Evolutionary conservation across 2,797 vertebrate genomes (phyloP), one percentile per base, ranked within the genome.

Genomic region (Sphenodon punctatus): DNA sequence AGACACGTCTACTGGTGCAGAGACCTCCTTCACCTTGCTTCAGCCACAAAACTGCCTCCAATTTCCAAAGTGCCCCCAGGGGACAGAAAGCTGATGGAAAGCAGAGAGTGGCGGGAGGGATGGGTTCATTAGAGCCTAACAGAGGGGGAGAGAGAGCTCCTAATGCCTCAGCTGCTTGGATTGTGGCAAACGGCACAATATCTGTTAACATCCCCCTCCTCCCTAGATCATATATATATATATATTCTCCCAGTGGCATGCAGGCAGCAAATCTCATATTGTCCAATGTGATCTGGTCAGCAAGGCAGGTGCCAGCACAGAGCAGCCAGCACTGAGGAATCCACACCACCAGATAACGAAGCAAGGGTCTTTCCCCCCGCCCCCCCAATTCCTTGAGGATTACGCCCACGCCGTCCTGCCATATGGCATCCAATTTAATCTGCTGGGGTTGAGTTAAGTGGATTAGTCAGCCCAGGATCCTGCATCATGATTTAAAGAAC

Each of bases 381-480:
- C 91, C 85, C 86, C n/a, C n/a, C n/a, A n/a, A n/a, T n/a, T n/a
- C n/a, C n/a, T n/a, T 34, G 43, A 0, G 42, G 90, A 91, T 91
- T 91, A 87, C 51, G 41, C 83, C 75, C 84, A 61, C 67, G 78
- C 79, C 83, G 66, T 79, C 87, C 85, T 88, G 89, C 90, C 90
- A 93, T 94, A 93, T 92, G 89, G 91, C 91, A 89, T 94, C 84
- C 89, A 91, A 91, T 94, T 94, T 93, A 90, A 93, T 94, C 91
- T 89, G 89, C 85, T 91, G 89, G 89, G 88, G 76, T 89, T 89
- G 89, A 90, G 86, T 92, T 93, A 93, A 94, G 68, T 94, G 93
- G 92, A 91, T 94, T 94, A 94, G 75, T 78, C 87, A 82, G 56
- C 36, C 49, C 53, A 72, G 87, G 88, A 89, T 87, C 74, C 74